Conservation (phyloP, 2,113 vertebrate genomes). For the Mixornis gularis region DNA sequence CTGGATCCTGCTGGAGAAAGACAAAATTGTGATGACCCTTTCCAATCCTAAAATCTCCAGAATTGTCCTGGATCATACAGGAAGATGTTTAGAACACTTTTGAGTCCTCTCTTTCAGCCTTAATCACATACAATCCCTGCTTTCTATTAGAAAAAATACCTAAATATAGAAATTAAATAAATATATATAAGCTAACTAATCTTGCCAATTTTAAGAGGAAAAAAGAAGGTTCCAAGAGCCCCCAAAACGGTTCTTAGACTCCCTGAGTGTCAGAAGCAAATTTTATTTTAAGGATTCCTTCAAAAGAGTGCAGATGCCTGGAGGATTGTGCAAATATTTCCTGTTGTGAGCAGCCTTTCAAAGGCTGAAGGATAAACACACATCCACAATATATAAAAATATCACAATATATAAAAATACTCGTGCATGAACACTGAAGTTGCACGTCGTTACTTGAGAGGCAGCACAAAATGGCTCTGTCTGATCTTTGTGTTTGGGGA, state of each 20-base stretch:
- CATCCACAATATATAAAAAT: background rate
- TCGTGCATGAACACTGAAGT: background rate
- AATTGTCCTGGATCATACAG: background rate
- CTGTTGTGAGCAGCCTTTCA: background rate
- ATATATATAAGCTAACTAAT: background rate
- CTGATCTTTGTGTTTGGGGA: constrained; percentile 55
- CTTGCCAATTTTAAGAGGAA: background rate
- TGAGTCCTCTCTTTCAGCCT: background rate
- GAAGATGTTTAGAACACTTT: background rate
- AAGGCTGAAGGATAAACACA: background rate
- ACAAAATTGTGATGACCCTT: background rate
- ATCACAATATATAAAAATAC: too few relatives aligned
- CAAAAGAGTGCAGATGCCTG: background rate
- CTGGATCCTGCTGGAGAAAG: background rate
- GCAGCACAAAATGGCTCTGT: constrained; percentile 53
- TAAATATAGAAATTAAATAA: background rate
- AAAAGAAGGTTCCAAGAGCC: background rate
- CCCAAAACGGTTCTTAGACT: background rate
- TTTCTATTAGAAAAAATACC: background rate
- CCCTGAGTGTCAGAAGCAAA: background rate
- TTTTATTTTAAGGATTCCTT: background rate
- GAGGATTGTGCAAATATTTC: background rate
- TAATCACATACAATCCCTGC: background rate
- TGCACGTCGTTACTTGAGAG: constrained; percentile 56
- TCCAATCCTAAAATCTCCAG: background rate